A percentile compares a stretch with the other conserved stretches of the same genome.
These are phyloP conservation scores for Antigone vipio DNA, from an alignment of 2,113 vertebrate species.

Conservation along the genomic window DNA sequence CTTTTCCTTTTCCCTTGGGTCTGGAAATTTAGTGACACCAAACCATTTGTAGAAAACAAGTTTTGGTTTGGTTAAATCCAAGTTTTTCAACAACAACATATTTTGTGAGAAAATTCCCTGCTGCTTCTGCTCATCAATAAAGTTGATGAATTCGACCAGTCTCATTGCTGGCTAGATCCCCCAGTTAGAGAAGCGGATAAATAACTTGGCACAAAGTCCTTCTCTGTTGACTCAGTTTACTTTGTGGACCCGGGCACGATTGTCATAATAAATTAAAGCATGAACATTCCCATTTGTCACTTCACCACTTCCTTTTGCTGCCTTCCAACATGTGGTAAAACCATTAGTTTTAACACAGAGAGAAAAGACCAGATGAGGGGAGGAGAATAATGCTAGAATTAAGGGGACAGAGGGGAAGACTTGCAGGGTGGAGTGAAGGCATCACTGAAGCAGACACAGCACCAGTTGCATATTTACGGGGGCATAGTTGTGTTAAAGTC, in stretches of 20 bases:
- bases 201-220: conserved; percentile 58
- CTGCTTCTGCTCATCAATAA: conserved; percentile 56
- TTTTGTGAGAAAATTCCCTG: conserved; percentile 54
- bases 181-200: conserved; percentile 49
- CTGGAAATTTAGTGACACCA: conserved; percentile 13
- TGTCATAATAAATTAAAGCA: conserved; percentile 65
- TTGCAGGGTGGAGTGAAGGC: background rate
- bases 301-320: conserved; percentile 59
- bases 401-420: background rate
- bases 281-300: conserved; percentile 63
- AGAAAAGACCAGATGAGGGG: background rate
- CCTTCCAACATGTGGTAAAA: conserved; percentile 46
- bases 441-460: background rate
- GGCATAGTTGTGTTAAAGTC: background rate
- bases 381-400: background rate
- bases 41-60: background rate
- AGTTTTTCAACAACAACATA: background rate
- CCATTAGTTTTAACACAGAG: background rate
- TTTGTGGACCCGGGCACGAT: conserved; percentile 30
- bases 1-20: background rate
- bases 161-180: conserved; percentile 23
- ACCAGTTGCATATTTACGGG: background rate
- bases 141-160: conserved; percentile 49
- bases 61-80: background rate
- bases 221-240: conserved; percentile 66